These are phyloP conservation scores for Lithophane semibrunnea DNA, from an alignment of 2,888 invertebrate species.

Conservation along the genomic window DNA sequence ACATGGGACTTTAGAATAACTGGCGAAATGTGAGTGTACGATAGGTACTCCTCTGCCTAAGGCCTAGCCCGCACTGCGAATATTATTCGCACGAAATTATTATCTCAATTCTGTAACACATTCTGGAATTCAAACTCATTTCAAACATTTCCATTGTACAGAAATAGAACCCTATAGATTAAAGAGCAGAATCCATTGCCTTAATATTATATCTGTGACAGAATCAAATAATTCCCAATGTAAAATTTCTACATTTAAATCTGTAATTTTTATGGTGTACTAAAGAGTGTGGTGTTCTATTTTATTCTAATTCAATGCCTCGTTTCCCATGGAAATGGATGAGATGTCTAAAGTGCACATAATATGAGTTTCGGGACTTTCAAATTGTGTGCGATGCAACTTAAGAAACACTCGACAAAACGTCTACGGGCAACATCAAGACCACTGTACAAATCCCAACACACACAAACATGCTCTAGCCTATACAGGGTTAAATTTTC, in stretches of 20 bases:
- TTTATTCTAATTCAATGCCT: not conserved
- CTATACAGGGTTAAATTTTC: not conserved
- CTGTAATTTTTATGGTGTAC: no score
- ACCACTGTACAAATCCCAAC: not conserved
- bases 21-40: no score
- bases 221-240: not conserved
- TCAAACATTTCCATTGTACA: not conserved
- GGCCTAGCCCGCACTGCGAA: no score
- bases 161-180: not conserved
- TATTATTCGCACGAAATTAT: no score
- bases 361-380: not conserved
- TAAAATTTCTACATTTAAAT: no score
- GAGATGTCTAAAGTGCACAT: not conserved
- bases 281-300: no score
- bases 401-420: not conserved
- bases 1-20: no score
- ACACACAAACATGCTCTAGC: not conserved
- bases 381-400: not conserved
- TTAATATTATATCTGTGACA: not conserved
- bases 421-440: not conserved
- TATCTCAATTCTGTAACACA: no score
- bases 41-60: no score
- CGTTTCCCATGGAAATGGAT: no score
- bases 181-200: not conserved
- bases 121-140: no score